Conservation (phyloP, 2,888 invertebrate species). For the Endomychus coccineus region DNA sequence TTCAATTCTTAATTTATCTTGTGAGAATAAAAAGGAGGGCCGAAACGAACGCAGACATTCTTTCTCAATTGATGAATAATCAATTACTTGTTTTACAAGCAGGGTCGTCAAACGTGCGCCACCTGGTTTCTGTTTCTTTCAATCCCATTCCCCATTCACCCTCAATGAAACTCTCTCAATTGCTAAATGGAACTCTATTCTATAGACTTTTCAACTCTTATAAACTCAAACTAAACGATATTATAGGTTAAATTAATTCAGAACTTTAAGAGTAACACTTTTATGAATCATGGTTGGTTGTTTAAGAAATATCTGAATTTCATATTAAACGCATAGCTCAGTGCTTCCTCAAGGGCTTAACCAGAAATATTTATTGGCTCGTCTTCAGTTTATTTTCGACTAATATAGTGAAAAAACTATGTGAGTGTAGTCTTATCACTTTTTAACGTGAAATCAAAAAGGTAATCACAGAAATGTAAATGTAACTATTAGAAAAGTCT, state of each 20-base stretch:
- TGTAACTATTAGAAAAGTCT: too few relatives aligned
- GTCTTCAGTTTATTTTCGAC: too few relatives aligned
- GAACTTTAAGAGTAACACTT: too few relatives aligned
- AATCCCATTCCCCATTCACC: slow-evolving; percentile 37
- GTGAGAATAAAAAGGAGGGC: slow-evolving; percentile 24
- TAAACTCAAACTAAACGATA: slow-evolving; percentile 13
- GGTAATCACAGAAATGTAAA: too few relatives aligned
- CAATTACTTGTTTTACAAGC: slow-evolving; percentile 46
- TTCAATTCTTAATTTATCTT: slow-evolving; percentile 43
- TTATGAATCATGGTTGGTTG: too few relatives aligned
- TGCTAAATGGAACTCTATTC: slow-evolving; percentile 13
- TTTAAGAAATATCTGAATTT: too few relatives aligned
- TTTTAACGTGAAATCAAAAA: too few relatives aligned
- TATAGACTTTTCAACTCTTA: slow-evolving; percentile 13
- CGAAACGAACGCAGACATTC: slow-evolving; percentile 29
- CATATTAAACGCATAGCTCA: too few relatives aligned
- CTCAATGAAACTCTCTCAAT: slow-evolving; percentile 13
- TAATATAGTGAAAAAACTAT: too few relatives aligned
- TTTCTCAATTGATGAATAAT: slow-evolving; percentile 45
- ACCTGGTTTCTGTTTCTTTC: slow-evolving; percentile 42
- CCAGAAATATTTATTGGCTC: too few relatives aligned
- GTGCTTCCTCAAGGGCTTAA: too few relatives aligned
- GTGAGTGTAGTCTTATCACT: too few relatives aligned
- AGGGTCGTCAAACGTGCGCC: slow-evolving; percentile 38
- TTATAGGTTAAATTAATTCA: slow-evolving; percentile 14